Evolutionary conservation across 2,797 vertebrate species (phyloP), one percentile per base, ranked within the genome.

Genomic region (Sebastes steindachneri): DNA sequence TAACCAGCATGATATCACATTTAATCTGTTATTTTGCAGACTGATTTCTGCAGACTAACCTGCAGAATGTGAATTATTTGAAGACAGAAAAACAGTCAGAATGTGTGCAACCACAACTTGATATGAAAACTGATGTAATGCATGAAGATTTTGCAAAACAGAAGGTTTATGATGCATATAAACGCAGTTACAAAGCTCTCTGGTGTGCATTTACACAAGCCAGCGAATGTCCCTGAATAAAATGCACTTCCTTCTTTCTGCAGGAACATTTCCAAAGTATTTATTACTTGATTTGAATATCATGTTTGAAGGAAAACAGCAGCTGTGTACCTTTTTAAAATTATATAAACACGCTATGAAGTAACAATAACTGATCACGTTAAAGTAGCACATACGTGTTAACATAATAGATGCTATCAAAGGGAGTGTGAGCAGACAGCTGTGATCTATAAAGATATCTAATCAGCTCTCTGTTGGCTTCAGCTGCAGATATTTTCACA

Each of bases 161-260:
- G 7, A 7, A 4, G 9, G 58, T 26, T 25, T 19, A 12, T 15
- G 57, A 7, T 26, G 0, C 28, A n/a, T 72, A 51, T 15, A 29
- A 9, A 68, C 35, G 29, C 29, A 35, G 31, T 11, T 7, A 2
- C n/a, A 53, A 11, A 23, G 53, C 33, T 53, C 2, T 6, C 21
- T 12, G 14, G n/a, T 35, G 55, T 64, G 54, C 5, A 0, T 9
- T 21, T n/a, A 12, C 26, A 9, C 64, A 55, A 14, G 10, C 33
- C 10, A 11, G 72, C 1, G 9, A 31, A 12, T 1, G 37, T 33
- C 15, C 33, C 65, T 62, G 28, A 9, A 55, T 1, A 15, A 11
- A 31, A 5, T 23, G 25, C 5, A 57, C 75, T 76, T 84, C 81
- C 73, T 55, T 17, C 15, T 82, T 41, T 26, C 60, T 73, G 68